These are phyloP conservation scores for Microcebus ravelobensis DNA, from an alignment of 2,113 vertebrate genomes.

Conservation along the genomic window DNA sequence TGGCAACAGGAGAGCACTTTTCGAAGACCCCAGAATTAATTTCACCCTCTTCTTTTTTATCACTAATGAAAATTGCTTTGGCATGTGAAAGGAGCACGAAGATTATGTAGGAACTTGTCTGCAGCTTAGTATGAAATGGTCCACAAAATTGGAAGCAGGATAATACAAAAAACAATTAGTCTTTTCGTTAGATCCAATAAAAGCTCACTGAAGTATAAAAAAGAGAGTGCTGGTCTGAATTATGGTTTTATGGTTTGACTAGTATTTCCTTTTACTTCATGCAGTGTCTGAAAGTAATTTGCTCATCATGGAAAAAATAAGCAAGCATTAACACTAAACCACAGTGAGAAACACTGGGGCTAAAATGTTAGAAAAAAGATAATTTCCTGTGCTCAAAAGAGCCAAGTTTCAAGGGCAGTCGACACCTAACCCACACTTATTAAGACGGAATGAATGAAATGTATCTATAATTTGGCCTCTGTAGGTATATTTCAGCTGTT, in stretches of 20 bases:
- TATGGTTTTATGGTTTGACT: background rate
- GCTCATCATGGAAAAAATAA: conserved; percentile 14
- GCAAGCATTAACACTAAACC: background rate
- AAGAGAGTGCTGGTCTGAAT: background rate
- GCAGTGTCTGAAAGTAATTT: conserved; percentile 17
- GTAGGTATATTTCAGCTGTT: background rate
- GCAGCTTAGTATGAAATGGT: background rate
- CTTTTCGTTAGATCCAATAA: background rate
- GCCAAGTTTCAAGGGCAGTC: background rate
- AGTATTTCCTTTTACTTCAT: background rate
- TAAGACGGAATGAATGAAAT: background rate
- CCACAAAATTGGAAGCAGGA: background rate
- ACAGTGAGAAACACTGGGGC: conserved; percentile 1
- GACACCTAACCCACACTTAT: background rate
- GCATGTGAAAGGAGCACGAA: background rate
- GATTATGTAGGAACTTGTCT: background rate
- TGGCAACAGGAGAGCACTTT: background rate
- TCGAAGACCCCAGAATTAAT: background rate
- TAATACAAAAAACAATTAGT: background rate
- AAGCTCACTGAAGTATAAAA: background rate
- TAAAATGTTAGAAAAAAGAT: conserved; percentile 29
- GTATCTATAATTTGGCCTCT: background rate
- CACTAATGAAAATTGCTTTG: conserved; percentile 5
- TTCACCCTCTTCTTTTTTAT: background rate
- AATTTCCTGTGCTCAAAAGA: background rate